Conservation (phyloP, 2,113 vertebrate genomes). For the Oostethus manadensis region DNA sequence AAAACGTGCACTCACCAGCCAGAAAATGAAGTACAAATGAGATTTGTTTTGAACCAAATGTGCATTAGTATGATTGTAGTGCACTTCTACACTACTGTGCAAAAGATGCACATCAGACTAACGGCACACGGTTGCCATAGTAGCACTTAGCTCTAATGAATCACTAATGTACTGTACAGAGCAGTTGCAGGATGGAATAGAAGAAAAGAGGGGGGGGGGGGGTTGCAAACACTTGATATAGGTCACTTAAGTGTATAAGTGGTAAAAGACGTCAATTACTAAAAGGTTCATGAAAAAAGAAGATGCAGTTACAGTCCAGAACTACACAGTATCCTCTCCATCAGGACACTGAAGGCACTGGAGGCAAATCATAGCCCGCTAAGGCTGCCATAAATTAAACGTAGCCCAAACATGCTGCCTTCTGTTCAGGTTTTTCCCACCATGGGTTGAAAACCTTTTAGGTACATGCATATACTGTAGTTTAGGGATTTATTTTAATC, state of each 20-base stretch:
- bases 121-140: constrained; percentile 11
- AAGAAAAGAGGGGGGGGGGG: not conserved
- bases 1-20: too few species aligned
- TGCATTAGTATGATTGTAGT: not conserved
- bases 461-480: too few species aligned
- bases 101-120: constrained; percentile 8
- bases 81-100: not conserved
- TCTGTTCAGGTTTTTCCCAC: too few species aligned
- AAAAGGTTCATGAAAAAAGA: constrained; percentile 25
- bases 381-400: too few species aligned
- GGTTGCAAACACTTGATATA: constrained; percentile 35
- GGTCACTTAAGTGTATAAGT: constrained; percentile 24
- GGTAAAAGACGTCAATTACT: constrained; percentile 17
- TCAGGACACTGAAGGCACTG: too few species aligned
- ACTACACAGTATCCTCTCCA: not conserved
- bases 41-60: not conserved
- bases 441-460: too few species aligned
- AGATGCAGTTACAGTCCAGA: not conserved
- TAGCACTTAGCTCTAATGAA: constrained; percentile 38
- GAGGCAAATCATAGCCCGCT: too few species aligned
- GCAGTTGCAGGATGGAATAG: not conserved
- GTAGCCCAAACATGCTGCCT: too few species aligned
- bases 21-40: not conserved
- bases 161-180: constrained; percentile 14
- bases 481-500: too few species aligned